These are phyloP conservation scores for Herpetotheres cachinnans DNA, from an alignment of 2,113 vertebrate genomes.

Conservation along the genomic window DNA sequence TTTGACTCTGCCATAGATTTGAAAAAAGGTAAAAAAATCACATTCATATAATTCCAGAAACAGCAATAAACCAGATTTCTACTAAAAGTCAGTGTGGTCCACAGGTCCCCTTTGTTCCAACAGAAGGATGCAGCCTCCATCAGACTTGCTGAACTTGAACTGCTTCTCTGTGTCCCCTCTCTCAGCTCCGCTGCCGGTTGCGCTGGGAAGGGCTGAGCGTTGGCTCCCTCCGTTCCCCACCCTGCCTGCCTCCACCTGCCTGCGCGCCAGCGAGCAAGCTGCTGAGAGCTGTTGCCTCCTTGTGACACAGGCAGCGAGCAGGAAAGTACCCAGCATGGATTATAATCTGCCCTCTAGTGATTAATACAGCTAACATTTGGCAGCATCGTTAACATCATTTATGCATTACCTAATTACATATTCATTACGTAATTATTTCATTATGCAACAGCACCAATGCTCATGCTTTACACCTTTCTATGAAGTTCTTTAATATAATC, in stretches of 20 bases:
- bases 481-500: not conserved
- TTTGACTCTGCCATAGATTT: not conserved
- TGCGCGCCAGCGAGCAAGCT: accelerated
- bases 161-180: not conserved
- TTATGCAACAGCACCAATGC: not conserved
- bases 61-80: not conserved
- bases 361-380: slow-evolving; percentile 17
- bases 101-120: not conserved
- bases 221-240: not conserved
- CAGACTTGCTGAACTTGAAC: not conserved
- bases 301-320: not conserved
- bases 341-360: slow-evolving; percentile 57
- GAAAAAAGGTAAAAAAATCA: not conserved
- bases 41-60: not conserved
- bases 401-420: not conserved
- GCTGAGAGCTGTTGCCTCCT: not conserved
- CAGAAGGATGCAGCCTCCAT: not conserved
- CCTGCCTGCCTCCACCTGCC: not conserved
- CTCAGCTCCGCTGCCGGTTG: not conserved
- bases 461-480: slow-evolving; percentile 5
- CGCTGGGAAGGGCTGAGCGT: accelerated
- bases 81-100: not conserved
- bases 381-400: not conserved
- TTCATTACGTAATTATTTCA: not conserved
- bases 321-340: not conserved